A percentile compares a stretch with the other conserved stretches of the same genome.
phyloP scores from a whole-genome alignment of 2,113 vertebrate genomes.

The Chionomys nivalis region DNA sequence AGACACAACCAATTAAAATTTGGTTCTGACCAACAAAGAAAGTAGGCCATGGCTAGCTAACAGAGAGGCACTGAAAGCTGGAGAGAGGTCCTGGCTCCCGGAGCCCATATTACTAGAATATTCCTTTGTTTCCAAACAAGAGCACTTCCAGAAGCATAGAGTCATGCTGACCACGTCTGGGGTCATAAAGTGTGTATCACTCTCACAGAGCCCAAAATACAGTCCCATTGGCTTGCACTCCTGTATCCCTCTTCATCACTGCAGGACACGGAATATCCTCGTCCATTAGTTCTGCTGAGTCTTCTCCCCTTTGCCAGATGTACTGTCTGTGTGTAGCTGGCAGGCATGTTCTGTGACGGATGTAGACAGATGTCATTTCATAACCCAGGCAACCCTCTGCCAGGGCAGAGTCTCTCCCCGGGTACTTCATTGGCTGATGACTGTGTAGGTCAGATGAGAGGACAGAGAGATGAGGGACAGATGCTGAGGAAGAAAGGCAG shows the following conservation, averaged over 20 bases:
- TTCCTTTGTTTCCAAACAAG: conserved; percentile 63
- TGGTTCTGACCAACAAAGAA: conserved; percentile 43
- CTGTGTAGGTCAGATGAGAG: conserved; percentile 36
- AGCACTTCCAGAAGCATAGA: background rate
- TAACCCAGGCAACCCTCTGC: background rate
- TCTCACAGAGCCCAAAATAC: background rate
- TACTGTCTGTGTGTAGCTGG: background rate
- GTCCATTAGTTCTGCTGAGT: background rate
- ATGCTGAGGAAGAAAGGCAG: background rate
- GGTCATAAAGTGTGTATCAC: background rate
- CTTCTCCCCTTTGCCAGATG: conserved; percentile 30
- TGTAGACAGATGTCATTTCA: conserved; percentile 35
- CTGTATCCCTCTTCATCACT: background rate
- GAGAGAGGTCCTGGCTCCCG: conserved; percentile 29
- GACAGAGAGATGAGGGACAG: background rate
- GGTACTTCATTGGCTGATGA: background rate
- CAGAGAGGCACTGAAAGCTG: conserved; percentile 55
- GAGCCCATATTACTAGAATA: background rate
- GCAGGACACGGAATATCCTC: background rate
- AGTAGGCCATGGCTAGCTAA: conserved; percentile 76
- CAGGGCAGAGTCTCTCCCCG: background rate
- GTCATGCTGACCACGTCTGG: background rate
- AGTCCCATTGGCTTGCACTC: background rate
- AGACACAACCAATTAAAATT: conserved; percentile 56
- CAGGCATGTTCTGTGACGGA: background rate